These are phyloP conservation scores for Perizoma flavofasciatum DNA, from an alignment of 2,888 invertebrate species.

Conservation along the genomic window DNA sequence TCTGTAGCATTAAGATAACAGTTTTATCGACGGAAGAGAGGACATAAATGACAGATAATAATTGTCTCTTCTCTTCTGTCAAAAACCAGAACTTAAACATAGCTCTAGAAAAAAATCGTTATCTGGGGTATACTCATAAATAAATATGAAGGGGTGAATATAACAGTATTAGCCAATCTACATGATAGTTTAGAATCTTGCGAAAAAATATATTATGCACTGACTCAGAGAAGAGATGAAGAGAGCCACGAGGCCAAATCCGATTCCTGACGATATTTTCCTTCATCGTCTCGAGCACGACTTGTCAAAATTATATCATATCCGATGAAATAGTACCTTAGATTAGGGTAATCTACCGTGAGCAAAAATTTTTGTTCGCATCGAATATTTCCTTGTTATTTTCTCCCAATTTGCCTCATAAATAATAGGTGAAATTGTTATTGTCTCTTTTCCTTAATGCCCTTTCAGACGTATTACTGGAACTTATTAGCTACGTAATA, in stretches of 20 bases:
- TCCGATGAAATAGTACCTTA: slow-evolving; percentile 10
- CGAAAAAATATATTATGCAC: too few species aligned
- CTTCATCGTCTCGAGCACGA: not conserved
- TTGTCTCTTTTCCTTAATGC: slow-evolving; percentile 33
- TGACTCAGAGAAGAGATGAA: not conserved
- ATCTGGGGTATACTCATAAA: too few species aligned
- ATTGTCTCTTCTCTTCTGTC: too few species aligned
- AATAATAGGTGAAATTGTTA: slow-evolving; percentile 34
- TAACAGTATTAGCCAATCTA: too few species aligned
- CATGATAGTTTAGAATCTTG: too few species aligned
- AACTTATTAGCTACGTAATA: slow-evolving; percentile 33
- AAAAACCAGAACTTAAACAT: too few species aligned
- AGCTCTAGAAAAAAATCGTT: too few species aligned
- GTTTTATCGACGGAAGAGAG: not conserved
- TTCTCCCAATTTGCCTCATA: slow-evolving; percentile 29
- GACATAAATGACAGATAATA: not conserved
- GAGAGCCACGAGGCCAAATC: not conserved
- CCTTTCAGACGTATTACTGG: slow-evolving; percentile 27
- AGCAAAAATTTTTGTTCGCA: slow-evolving; percentile 19
- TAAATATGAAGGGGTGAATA: too few species aligned
- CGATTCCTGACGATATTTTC: not conserved
- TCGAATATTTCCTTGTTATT: slow-evolving; percentile 23
- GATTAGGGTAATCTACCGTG: slow-evolving; percentile 18
- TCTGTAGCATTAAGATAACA: too few species aligned
- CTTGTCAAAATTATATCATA: not conserved